Percentiles rank a stretch among this genome's conserved stretches.
Evolutionary conservation across 1,140 invertebrate species (phyloP).

Genomic region (Dryas iulia): DNA sequence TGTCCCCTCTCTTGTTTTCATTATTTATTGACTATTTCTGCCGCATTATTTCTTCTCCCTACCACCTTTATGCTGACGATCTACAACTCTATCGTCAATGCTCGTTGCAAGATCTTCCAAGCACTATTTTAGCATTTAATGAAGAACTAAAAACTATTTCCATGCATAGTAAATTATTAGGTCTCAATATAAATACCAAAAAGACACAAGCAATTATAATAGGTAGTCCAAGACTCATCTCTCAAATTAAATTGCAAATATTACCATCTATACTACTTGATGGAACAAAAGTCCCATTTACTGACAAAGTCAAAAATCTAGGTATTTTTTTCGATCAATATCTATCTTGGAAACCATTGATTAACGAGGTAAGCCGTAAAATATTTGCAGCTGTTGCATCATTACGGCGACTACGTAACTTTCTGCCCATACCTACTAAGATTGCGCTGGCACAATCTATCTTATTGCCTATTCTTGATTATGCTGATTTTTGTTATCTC

Average conservation of each 20-base stretch:
- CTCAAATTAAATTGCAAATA: neutral
- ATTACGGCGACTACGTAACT: neutral
- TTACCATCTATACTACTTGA: neutral
- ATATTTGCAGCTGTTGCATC: neutral
- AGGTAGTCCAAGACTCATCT: neutral
- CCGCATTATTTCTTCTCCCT: too few relatives aligned
- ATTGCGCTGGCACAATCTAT: constrained; percentile 9
- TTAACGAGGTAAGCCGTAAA: constrained; percentile 5
- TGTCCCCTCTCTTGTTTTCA: too few relatives aligned
- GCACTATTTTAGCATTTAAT: too few relatives aligned
- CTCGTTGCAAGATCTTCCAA: too few relatives aligned
- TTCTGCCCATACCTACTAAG: constrained; percentile 1
- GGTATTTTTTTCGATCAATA: neutral
- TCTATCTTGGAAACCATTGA: neutral
- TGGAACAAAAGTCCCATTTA: neutral
- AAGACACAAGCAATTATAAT: neutral
- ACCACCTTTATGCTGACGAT: too few relatives aligned
- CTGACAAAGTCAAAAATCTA: neutral
- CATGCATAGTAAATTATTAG: too few relatives aligned
- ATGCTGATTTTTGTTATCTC: constrained; percentile 7
- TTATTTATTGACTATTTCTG: too few relatives aligned
- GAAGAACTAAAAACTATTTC: too few relatives aligned
- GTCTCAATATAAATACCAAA: too few relatives aligned
- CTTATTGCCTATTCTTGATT: neutral
- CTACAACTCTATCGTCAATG: too few relatives aligned